Evolutionary conservation across 2,797 vertebrate genomes (phyloP).

Genomic region (Leptoclinus maculatus): DNA sequence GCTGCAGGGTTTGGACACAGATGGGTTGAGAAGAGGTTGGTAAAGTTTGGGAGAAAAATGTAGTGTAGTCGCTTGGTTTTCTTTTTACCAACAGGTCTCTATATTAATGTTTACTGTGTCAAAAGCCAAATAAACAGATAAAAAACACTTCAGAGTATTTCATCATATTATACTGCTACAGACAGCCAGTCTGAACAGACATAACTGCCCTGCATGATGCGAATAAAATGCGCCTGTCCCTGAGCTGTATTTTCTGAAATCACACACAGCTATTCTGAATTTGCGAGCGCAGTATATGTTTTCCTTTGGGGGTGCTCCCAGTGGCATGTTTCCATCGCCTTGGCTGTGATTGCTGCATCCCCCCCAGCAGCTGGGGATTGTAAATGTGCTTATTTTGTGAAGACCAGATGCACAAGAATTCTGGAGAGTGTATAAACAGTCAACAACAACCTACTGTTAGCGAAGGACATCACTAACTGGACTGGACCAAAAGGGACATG

Average conservation of each 20-base stretch:
- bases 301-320: constrained; percentile 39
- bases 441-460: constrained; percentile 39
- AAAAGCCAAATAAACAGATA: constrained; percentile 28
- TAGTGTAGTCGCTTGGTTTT: neutral
- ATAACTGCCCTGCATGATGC: constrained; percentile 47
- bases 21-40: neutral
- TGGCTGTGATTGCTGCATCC: constrained; percentile 41
- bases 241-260: constrained; percentile 62
- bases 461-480: constrained; percentile 29
- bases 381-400: constrained; percentile 55
- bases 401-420: constrained; percentile 37
- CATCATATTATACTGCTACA: constrained; percentile 34
- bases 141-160: constrained; percentile 42
- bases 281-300: constrained; percentile 34
- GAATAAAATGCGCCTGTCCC: constrained; percentile 63
- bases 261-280: constrained; percentile 43
- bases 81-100: constrained; percentile 2
- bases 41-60: neutral
- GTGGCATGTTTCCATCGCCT: constrained; percentile 48
- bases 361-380: constrained; percentile 33
- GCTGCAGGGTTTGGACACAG: neutral
- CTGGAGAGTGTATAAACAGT: constrained; percentile 18
- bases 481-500: constrained; percentile 28
- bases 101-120: constrained; percentile 8
- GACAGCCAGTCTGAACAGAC: constrained; percentile 35